These are phyloP conservation scores for Moxostoma hubbsi DNA, from an alignment of 2,797 vertebrate genomes.

Conservation along the genomic window DNA sequence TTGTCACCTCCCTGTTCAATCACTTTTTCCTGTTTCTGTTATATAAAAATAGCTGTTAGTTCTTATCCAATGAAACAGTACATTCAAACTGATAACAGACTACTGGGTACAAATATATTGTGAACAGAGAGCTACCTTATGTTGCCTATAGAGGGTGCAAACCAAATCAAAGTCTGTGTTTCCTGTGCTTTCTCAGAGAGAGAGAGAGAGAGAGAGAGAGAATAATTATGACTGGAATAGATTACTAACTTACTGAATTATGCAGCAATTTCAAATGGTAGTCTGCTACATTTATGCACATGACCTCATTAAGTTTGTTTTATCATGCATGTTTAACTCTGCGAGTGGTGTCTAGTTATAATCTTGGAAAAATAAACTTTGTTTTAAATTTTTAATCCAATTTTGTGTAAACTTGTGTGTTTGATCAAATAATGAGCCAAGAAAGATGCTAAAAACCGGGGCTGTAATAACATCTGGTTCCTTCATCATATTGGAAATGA, in stretches of 20 bases:
- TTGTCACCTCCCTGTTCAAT: conserved; percentile 10
- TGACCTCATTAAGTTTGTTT: too few species aligned
- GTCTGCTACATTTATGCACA: too few species aligned
- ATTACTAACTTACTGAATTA: neutral
- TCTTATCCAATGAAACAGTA: conserved; percentile 6
- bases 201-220: neutral
- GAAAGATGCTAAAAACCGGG: too few species aligned
- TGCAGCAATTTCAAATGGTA: neutral
- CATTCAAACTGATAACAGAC: neutral
- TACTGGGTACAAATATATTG: neutral
- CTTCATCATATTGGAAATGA: too few species aligned
- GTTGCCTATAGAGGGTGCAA: conserved; percentile 58
- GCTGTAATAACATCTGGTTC: too few species aligned
- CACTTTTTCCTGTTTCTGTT: neutral
- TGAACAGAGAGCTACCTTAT: neutral
- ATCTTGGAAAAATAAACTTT: too few species aligned
- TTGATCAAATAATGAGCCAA: too few species aligned
- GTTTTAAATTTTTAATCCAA: too few species aligned
- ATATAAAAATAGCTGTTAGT: neutral
- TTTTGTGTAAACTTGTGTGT: too few species aligned
- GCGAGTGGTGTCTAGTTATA: too few species aligned
- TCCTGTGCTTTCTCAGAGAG: conserved; percentile 2
- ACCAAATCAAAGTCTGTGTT: conserved; percentile 28
- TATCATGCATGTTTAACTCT: too few species aligned
- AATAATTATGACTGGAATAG: neutral